Evolutionary conservation across 23 tunicate species (phyloP).

Genomic region (Styela clava): DNA sequence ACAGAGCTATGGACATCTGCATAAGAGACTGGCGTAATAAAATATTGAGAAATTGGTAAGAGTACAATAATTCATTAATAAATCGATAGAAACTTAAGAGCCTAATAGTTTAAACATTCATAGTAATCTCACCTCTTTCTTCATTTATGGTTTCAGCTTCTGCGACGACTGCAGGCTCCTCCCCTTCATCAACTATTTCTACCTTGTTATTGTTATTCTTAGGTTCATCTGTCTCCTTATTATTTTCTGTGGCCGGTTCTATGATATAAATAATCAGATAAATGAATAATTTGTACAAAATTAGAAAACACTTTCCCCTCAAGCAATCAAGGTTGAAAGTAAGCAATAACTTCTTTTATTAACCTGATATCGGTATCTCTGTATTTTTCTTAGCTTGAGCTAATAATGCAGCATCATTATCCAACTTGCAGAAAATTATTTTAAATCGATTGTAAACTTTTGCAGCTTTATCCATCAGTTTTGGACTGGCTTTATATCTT

Average conservation of each 20-base stretch:
- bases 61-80: too few species aligned
- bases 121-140: neutral
- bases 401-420: slow-evolving; percentile 59
- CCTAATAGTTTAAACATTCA: too few species aligned
- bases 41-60: too few species aligned
- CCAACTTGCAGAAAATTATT: slow-evolving; percentile 54
- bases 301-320: neutral
- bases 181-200: neutral
- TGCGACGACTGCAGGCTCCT: neutral
- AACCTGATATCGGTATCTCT: neutral
- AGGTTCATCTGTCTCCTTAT: neutral
- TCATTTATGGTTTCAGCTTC: neutral
- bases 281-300: neutral
- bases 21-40: too few species aligned
- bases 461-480: slow-evolving; percentile 83
- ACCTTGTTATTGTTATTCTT: neutral
- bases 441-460: slow-evolving; percentile 82
- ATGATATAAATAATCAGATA: too few species aligned
- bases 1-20: too few species aligned
- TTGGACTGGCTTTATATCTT: slow-evolving; percentile 83
- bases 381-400: slow-evolving; percentile 15
- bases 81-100: too few species aligned
- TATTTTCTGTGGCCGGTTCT: neutral
- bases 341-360: too few species aligned
- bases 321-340: neutral